phyloP scores from a whole-genome alignment of 2,797 vertebrate genomes.

The Tokudaia muenninki region DNA sequence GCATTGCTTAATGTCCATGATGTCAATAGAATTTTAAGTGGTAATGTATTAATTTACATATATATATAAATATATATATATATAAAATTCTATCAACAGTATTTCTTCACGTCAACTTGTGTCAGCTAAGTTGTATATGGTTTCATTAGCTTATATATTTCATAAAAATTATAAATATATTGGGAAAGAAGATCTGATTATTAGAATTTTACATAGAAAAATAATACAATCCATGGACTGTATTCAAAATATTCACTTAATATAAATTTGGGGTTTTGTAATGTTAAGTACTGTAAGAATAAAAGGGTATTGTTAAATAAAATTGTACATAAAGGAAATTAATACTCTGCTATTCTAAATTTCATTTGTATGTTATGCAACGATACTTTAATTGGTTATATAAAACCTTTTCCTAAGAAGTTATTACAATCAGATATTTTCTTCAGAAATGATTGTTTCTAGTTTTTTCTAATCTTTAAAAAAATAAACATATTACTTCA shows the following conservation, averaged over 20 bases:
- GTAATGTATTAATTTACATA: neutral
- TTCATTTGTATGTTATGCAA: conserved; percentile 25
- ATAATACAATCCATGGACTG: neutral
- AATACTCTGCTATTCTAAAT: neutral
- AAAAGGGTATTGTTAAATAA: neutral
- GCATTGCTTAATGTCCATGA: neutral
- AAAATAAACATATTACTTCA: neutral
- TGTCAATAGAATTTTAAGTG: conserved; percentile 20
- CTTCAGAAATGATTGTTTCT: neutral
- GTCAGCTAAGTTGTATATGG: neutral
- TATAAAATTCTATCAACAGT: neutral
- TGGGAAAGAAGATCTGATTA: neutral
- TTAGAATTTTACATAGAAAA: conserved; percentile 35
- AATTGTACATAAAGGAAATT: neutral
- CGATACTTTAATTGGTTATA: neutral
- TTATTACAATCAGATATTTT: conserved; percentile 9
- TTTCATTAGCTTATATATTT: conserved; percentile 23
- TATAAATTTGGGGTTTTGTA: neutral
- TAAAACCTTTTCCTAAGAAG: neutral
- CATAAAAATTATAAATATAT: neutral
- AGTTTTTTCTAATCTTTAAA: neutral
- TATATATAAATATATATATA: neutral
- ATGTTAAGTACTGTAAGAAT: neutral
- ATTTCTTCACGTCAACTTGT: neutral
- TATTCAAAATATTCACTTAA: neutral